Base-by-base conservation (phyloP, 2,888 invertebrate species). In the Calliopum simillimum region DNA sequence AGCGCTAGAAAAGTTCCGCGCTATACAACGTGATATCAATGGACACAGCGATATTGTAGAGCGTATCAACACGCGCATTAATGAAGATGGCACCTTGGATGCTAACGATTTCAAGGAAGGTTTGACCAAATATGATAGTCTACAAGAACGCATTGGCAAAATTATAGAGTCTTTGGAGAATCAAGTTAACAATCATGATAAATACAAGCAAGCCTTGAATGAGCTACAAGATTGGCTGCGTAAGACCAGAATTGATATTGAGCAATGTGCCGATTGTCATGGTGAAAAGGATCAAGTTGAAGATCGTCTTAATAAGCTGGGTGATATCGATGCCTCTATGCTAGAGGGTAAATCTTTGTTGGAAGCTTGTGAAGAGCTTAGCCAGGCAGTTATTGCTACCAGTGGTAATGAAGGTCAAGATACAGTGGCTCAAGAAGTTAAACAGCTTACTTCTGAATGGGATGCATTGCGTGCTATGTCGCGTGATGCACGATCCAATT, bases 201-300 rank as follows among this genome's bases (percentile, higher is more conserved):
- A 92, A 78, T 97, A 94, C 86, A 94, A 94, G 82, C 93, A 93
- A 77, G 91, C 93, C 0, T 92, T 93, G 77, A 93, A 93, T 79
- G 93, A 91, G 78, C 92, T 94, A 70, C 91, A 92, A 69, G 96
- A 97, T 77, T 96, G 95, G 94, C 89, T 97, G 25, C 89, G 94
- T 41, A 92, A 91, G 79, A 90, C 92, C 16, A 91, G 93, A 79
- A 89, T 93, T n/a, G 93, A 94, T 76, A 90, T 95, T 41, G 95
- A 96, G 80, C 92, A 94, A 77, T 93, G 93, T 76, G 91, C 94
- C 3, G 95, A 96, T 83, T 92, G 94, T 0, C 96, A 96, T 81
- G 96, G 96, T 3, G 96, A 97, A 81, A 92, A 93, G 76, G 91
- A 92, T 63, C 90, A 90, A 67, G 92, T 94, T 0, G 88, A 92